These are phyloP conservation scores for Lithophane ornitopus DNA, from an alignment of 2,888 invertebrate species.

Conservation along the genomic window DNA sequence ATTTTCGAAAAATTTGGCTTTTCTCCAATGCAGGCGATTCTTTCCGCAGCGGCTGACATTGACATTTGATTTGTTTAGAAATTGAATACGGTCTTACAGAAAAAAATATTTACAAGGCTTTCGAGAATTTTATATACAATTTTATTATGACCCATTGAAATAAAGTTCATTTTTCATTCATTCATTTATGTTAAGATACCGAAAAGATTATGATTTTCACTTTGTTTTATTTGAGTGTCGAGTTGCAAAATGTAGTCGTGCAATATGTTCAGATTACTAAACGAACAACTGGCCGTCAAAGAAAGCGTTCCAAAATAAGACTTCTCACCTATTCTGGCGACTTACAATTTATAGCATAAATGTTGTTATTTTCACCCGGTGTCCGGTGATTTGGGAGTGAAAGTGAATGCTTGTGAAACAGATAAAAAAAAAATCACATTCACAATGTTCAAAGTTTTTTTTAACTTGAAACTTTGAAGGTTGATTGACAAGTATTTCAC, in stretches of 20 bases:
- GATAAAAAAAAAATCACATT: conserved; percentile 1
- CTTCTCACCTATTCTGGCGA: too few species aligned
- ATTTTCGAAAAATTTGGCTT: conserved; percentile 71
- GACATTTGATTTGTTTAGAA: conserved; percentile 63
- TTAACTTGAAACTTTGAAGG: too few species aligned
- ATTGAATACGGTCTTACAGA: conserved; percentile 24
- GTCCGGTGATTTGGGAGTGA: too few species aligned
- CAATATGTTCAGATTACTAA: background rate
- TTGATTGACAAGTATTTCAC: background rate
- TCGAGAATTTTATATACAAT: background rate
- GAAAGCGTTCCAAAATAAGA: conserved; percentile 4
- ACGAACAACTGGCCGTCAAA: conserved; percentile 43
- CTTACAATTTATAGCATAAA: background rate
- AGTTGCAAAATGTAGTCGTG: background rate
- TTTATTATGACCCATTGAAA: background rate
- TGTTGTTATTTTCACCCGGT: background rate
- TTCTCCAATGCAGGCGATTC: conserved; percentile 72
- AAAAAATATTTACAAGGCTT: background rate
- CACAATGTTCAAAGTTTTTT: background rate
- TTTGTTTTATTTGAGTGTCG: background rate
- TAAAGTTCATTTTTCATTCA: background rate
- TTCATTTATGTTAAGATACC: background rate
- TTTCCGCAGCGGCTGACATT: conserved; percentile 69
- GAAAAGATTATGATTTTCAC: background rate
- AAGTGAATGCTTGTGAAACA: background rate